These are phyloP conservation scores for Otolemur crassicaudatus DNA, from an alignment of 2,797 vertebrate species.

Conservation along the genomic window DNA sequence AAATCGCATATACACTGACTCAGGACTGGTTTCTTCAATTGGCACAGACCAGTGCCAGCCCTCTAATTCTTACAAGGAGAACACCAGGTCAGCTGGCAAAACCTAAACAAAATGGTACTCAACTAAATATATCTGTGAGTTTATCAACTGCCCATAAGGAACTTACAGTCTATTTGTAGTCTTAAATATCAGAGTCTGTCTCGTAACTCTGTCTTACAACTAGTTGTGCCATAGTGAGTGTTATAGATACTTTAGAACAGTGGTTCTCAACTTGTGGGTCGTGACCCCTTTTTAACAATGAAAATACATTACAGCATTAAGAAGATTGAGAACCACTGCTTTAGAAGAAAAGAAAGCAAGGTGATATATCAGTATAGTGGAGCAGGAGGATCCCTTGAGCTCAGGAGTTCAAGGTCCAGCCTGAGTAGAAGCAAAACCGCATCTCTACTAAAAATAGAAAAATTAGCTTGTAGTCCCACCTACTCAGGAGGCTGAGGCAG, in stretches of 20 bases:
- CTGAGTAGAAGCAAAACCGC: no score
- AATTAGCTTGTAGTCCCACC: no score
- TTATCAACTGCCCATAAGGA: not conserved
- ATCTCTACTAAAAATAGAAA: no score
- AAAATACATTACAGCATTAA: no score
- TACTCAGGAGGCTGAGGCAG: no score
- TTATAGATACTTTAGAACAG: not conserved
- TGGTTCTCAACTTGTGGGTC: no score
- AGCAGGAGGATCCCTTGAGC: not conserved
- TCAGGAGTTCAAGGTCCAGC: no score
- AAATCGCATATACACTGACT: not conserved
- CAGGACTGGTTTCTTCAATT: not conserved
- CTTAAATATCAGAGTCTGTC: conserved; percentile 46
- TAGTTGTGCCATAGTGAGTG: not conserved
- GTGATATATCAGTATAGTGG: not conserved
- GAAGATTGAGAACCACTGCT: no score
- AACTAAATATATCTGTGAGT: not conserved
- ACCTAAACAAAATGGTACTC: conserved; percentile 12
- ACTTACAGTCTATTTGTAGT: not conserved
- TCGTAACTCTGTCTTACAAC: not conserved
- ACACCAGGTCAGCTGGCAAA: not conserved
- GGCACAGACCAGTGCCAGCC: not conserved
- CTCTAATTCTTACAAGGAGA: conserved; percentile 12
- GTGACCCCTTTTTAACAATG: no score
- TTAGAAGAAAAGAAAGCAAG: not conserved